Base-by-base conservation (phyloP, 2,797 vertebrate genomes). In the Sus cebifrons region DNA sequence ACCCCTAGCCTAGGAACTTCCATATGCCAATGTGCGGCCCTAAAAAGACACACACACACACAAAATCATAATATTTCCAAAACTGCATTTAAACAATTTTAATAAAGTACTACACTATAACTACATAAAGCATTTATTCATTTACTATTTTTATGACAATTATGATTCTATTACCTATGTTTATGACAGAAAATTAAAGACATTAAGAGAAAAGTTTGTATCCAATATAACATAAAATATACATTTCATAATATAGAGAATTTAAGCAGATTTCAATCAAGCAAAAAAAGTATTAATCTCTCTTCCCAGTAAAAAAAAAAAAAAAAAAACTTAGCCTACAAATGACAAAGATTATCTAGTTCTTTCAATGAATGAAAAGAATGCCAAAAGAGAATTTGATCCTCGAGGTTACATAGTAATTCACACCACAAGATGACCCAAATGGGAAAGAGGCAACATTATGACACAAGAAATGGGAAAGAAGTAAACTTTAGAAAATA, bases 331-430 rank as follows among this genome's bases (percentile, higher is more conserved):
- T 64, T 71, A 58, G 18, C 20, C 29, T 79, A 71, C 56, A 74
- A 56, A 78, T 64, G 20, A 86, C 64, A 83, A 40, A 67, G 17
- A 81, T 32, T 95, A 85, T 81, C 25, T n/a, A 91, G 77, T 18
- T 86, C 20, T 87, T 93, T 64, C 18, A 95, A 11, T 67, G 52
- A 89, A 71, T 81, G 94, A 86, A 94, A 86, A 86, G 40, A 95
- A 60, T 74, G 25, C 6, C 56, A 83, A 74, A 88, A 78, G 12
- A 75, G 64, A 89, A 81, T 60, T 71, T 32, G 62, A 89, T 70
- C 27, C 13, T 93, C 54, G 36, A 95, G 70, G 5, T 75, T 88
- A 89, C 27, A 73, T 0, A 86, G 85, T 64, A 82, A 94, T 73
- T 88, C 27, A 74, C 25, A 82, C 25, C 67, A 91, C 32, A 96